Conservation (phyloP, 2,797 vertebrate genomes). For the Aselliscus stoliczkanus region DNA sequence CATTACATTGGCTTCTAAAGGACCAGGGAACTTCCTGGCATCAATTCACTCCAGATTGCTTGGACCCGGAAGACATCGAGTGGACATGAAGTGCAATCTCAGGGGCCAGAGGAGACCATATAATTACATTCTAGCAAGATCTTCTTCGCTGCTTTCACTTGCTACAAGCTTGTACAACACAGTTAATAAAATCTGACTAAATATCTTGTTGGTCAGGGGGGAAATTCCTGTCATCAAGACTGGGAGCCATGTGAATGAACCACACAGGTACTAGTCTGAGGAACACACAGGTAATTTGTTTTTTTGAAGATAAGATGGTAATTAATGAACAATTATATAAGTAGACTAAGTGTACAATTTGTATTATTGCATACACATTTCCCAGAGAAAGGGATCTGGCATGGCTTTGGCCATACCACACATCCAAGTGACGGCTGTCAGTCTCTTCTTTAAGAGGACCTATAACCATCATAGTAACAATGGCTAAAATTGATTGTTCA, state of each 20-base stretch:
- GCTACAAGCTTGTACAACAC: not conserved
- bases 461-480: not conserved
- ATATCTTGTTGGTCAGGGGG: not conserved
- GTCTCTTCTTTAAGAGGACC: not conserved
- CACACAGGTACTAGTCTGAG: not conserved
- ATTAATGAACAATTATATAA: not conserved
- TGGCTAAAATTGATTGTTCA: not conserved
- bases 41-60: not conserved
- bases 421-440: not conserved
- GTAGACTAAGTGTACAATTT: not conserved
- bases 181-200: conserved; percentile 19
- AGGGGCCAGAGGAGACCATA: not conserved
- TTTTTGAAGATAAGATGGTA: not conserved
- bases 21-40: not conserved
- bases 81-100: not conserved
- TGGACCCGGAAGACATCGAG: not conserved
- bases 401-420: not conserved
- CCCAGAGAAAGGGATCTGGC: not conserved
- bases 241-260: not conserved
- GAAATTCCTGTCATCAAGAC: not conserved
- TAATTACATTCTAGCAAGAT: not conserved
- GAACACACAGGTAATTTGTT: not conserved
- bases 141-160: not conserved
- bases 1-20: not conserved
- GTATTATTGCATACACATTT: not conserved